phyloP scores from a whole-genome alignment of 2,113 vertebrate species.

The Ceyx cyanopectus region DNA sequence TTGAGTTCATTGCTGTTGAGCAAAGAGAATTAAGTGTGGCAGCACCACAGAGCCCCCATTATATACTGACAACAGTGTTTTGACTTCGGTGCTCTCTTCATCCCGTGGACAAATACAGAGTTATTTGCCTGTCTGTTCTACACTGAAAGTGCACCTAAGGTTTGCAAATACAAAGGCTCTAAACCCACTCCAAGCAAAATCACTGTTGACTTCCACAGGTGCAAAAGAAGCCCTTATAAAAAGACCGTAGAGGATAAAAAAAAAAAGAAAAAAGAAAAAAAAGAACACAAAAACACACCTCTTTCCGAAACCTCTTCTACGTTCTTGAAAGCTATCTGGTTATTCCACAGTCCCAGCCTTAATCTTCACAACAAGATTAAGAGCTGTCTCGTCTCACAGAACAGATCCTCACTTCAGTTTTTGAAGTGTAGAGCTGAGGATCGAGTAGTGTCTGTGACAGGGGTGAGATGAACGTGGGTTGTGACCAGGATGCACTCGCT shows the following conservation, averaged over 20 bases:
- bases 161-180: slow-evolving; percentile 27
- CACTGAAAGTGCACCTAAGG: neutral
- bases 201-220: neutral
- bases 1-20: neutral
- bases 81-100: slow-evolving; percentile 33
- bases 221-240: neutral
- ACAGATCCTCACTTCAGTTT: neutral
- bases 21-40: neutral
- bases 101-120: slow-evolving; percentile 7
- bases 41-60: slow-evolving; percentile 1
- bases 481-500: neutral
- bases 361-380: neutral
- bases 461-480: neutral
- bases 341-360: neutral
- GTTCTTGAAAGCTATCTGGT: neutral
- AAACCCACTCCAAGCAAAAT: neutral
- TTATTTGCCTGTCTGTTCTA: slow-evolving; percentile 9
- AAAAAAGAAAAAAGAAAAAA: too few relatives aligned
- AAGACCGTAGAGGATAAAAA: neutral
- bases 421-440: neutral
- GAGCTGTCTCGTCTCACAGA: neutral
- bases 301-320: neutral
- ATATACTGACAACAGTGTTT: neutral
- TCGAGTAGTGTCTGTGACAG: neutral
- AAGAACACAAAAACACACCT: neutral